phyloP scores from a whole-genome alignment of 2,113 vertebrate genomes.

The Erinaceus europaeus region DNA sequence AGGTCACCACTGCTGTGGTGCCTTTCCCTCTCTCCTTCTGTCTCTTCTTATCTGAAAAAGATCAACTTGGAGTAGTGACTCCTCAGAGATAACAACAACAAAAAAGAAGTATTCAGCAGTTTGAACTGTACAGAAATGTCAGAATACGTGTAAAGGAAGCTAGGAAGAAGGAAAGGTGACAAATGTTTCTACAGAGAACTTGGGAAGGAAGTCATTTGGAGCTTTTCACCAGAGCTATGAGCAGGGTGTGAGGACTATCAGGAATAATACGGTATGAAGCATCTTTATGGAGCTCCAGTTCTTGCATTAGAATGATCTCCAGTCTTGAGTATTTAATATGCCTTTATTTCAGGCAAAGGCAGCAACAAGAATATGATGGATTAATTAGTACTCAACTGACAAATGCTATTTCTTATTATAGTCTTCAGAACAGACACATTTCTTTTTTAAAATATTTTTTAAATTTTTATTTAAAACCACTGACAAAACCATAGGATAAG shows the following conservation, averaged over 20 bases:
- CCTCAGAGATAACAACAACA: neutral
- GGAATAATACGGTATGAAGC: neutral
- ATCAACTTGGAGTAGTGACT: too few species aligned
- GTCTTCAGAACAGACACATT: constrained; percentile 21
- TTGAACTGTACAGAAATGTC: neutral
- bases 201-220: neutral
- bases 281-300: too few species aligned
- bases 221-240: neutral
- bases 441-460: too few species aligned
- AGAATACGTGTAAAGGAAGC: neutral
- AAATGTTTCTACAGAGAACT: neutral
- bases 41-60: too few species aligned
- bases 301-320: neutral
- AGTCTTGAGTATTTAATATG: neutral
- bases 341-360: constrained; percentile 37
- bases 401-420: too few species aligned
- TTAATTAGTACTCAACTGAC: neutral
- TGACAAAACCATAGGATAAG: too few species aligned
- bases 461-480: too few species aligned
- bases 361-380: neutral
- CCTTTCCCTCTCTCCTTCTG: too few species aligned
- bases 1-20: too few species aligned
- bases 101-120: neutral
- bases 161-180: neutral
- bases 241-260: neutral